These are phyloP conservation scores for Tenebrio molitor DNA, from an alignment of 1,140 invertebrate genomes.

Conservation along the genomic window DNA sequence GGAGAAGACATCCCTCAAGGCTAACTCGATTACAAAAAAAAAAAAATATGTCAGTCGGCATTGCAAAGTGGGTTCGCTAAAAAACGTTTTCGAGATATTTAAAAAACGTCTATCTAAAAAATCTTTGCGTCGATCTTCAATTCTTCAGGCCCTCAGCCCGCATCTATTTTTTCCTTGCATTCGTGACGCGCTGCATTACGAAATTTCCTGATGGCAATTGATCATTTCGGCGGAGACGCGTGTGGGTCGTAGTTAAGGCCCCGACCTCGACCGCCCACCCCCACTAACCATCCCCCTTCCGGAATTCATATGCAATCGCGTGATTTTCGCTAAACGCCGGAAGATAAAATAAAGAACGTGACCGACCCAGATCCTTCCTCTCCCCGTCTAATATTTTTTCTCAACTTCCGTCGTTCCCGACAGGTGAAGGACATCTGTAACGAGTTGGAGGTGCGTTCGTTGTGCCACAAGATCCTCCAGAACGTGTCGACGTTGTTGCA, in stretches of 20 bases:
- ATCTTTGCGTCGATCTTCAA: neutral
- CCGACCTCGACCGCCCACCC: conserved; percentile 16
- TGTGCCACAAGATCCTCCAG: conserved; percentile 97
- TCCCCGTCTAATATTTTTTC: too few relatives aligned
- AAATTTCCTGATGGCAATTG: conserved; percentile 26
- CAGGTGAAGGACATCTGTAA: conserved; percentile 96
- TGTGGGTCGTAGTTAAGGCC: conserved; percentile 15
- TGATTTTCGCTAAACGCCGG: neutral
- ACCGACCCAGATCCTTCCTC: too few relatives aligned
- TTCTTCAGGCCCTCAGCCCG: neutral
- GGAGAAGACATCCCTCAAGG: too few relatives aligned
- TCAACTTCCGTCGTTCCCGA: too few relatives aligned
- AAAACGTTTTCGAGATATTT: too few relatives aligned
- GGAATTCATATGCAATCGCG: neutral
- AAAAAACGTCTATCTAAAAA: neutral
- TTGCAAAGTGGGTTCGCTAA: too few relatives aligned
- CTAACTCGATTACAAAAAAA: too few relatives aligned
- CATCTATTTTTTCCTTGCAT: neutral
- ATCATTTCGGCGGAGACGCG: conserved; percentile 17
- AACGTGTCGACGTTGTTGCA: conserved; percentile 93
- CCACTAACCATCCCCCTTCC: neutral
- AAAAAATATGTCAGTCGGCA: too few relatives aligned
- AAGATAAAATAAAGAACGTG: neutral
- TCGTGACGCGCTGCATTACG: neutral
- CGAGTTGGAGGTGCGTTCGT: conserved; percentile 91